Conservation (phyloP, 2,797 vertebrate genomes). For the Bothrops alternatus region DNA sequence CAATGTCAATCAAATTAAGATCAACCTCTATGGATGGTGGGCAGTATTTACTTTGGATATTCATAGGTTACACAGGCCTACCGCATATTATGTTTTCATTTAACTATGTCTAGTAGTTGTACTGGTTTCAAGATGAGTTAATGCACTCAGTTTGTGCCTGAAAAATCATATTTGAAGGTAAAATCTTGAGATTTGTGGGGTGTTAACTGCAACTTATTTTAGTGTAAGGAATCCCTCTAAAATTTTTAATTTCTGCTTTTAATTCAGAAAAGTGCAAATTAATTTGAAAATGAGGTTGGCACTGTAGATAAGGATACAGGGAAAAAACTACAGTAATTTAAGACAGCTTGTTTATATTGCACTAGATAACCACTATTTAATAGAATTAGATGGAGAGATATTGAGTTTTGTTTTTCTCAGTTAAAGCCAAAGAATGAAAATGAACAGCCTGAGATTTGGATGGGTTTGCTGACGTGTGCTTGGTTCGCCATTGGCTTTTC, state of each 20-base stretch:
- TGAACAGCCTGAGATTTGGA: slow-evolving; percentile 15
- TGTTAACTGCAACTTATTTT: neutral
- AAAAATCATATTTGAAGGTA: neutral
- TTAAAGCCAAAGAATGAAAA: slow-evolving; percentile 23
- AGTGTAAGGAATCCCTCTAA: neutral
- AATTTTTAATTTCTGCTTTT: neutral
- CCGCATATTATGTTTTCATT: neutral
- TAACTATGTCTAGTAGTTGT: neutral
- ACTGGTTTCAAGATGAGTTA: neutral
- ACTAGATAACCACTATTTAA: slow-evolving; percentile 15
- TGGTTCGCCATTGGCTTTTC: slow-evolving; percentile 19
- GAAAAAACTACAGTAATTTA: slow-evolving; percentile 15
- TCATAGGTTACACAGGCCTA: neutral
- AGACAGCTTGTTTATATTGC: slow-evolving; percentile 16
- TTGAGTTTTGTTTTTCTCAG: neutral
- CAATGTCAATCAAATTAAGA: neutral
- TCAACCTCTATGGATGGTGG: neutral
- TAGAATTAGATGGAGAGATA: slow-evolving; percentile 3
- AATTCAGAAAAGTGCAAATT: slow-evolving; percentile 1
- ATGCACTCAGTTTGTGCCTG: neutral
- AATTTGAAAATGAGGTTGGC: slow-evolving; percentile 17
- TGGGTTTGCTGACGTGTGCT: slow-evolving; percentile 16
- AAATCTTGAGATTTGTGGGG: neutral
- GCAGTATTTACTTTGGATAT: neutral
- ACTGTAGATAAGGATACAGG: neutral